A percentile compares a stretch with the other conserved stretches of the same genome.
Conservation (phyloP, 2,888 invertebrate species). For the Anthophora plumipes region DNA sequence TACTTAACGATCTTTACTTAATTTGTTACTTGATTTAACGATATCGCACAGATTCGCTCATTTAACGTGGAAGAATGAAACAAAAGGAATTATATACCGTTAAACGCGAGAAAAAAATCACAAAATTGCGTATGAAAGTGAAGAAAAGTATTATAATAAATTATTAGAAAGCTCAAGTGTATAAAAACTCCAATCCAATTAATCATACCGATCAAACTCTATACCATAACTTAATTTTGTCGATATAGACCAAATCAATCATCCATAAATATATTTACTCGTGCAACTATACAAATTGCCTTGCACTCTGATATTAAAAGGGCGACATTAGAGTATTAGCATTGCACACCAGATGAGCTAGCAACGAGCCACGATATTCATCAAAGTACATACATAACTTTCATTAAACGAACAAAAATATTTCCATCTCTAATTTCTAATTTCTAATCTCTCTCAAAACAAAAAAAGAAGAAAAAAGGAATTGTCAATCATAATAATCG, state of each 20-base stretch:
- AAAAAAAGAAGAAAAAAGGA: not conserved
- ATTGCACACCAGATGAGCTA: too few relatives aligned
- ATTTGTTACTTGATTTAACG: accelerated
- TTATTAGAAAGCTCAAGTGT: not conserved
- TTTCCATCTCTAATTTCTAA: too few relatives aligned
- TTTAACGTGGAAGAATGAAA: not conserved
- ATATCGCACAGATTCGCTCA: not conserved
- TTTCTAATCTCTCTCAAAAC: too few relatives aligned
- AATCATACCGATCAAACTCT: not conserved
- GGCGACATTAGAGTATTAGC: too few relatives aligned
- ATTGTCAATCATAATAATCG: not conserved
- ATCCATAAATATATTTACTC: not conserved
- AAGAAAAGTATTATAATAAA: not conserved
- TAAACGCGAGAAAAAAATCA: not conserved
- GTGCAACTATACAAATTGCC: too few relatives aligned
- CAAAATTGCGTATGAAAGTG: not conserved
- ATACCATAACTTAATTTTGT: too few relatives aligned
- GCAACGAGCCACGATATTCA: not conserved
- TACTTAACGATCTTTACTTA: not conserved
- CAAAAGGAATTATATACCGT: not conserved
- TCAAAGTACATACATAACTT: too few relatives aligned
- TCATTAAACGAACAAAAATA: not conserved
- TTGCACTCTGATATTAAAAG: not conserved
- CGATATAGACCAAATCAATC: too few relatives aligned
- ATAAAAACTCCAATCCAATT: slow-evolving; percentile 3